Evolutionary conservation across 2,113 vertebrate species (phyloP).

Genomic region (Haemorhous mexicanus): DNA sequence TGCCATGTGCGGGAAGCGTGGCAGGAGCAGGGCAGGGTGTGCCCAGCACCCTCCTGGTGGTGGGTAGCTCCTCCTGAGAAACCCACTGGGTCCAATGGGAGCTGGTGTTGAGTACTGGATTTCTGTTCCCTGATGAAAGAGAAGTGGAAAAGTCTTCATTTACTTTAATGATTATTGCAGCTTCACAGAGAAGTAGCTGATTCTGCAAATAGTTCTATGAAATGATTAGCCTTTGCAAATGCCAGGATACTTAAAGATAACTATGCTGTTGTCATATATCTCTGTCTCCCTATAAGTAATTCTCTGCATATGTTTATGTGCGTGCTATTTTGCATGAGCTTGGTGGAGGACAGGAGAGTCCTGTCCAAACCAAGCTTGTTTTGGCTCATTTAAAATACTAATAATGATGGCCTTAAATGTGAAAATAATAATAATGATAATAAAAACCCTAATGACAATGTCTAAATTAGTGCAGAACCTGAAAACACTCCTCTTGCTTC

Average conservation of each 20-base stretch:
- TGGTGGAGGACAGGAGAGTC: background rate
- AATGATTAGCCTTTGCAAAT: background rate
- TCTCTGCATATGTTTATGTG: background rate
- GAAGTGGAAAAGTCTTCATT: background rate
- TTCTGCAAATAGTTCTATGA: conserved; percentile 1
- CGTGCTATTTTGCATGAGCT: background rate
- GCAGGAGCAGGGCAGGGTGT: background rate
- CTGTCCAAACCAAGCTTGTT: background rate
- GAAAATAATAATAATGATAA: background rate
- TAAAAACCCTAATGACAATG: background rate
- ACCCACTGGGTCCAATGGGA: background rate
- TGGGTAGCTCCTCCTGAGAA: background rate
- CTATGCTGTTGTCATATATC: background rate
- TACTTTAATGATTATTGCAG: background rate
- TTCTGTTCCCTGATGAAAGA: background rate
- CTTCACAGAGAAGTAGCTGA: background rate
- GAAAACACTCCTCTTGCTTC: conserved; percentile 6
- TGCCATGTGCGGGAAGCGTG: background rate
- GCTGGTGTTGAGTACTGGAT: background rate
- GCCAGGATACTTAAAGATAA: background rate
- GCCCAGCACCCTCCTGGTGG: background rate
- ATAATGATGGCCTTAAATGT: background rate
- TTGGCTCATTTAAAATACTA: background rate
- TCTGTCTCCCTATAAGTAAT: background rate
- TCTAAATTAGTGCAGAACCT: conserved; percentile 14